Evolutionary conservation across 2,888 invertebrate species (phyloP).

Genomic region (Diaperis boleti): DNA sequence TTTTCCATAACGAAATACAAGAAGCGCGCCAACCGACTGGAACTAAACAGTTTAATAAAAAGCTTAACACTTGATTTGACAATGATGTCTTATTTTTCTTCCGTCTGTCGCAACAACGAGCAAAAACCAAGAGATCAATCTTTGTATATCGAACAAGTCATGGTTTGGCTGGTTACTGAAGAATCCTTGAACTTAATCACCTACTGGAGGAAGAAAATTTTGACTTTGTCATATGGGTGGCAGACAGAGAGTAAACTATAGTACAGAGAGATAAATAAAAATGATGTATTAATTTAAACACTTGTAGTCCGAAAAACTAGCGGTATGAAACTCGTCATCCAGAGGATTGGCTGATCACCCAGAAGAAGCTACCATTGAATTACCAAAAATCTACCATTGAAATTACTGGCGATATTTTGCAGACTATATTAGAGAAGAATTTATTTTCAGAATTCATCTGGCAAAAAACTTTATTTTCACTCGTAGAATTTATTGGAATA

Average conservation of each 20-base stretch:
- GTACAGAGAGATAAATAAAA: too few species aligned
- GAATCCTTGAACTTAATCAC: slow-evolving; percentile 40
- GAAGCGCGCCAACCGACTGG: slow-evolving; percentile 41
- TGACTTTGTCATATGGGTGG: slow-evolving; percentile 30
- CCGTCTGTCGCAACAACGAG: slow-evolving; percentile 23
- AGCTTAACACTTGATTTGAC: slow-evolving; percentile 41
- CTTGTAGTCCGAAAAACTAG: too few species aligned
- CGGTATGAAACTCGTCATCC: too few species aligned
- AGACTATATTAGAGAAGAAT: too few species aligned
- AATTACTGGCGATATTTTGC: too few species aligned
- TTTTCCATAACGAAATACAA: slow-evolving; percentile 12
- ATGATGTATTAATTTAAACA: too few species aligned
- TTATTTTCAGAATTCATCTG: too few species aligned
- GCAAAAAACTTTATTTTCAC: too few species aligned
- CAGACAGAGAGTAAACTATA: neutral
- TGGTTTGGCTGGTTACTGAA: slow-evolving; percentile 39
- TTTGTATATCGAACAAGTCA: slow-evolving; percentile 41
- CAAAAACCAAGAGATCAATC: slow-evolving; percentile 36
- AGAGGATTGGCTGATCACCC: too few species aligned
- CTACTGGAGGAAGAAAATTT: slow-evolving; percentile 15
- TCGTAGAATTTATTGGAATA: too few species aligned
- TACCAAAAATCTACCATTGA: too few species aligned
- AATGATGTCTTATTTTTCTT: slow-evolving; percentile 45
- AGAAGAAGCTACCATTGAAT: too few species aligned
- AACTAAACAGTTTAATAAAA: slow-evolving; percentile 45